A percentile compares a stretch with the other conserved stretches of the same genome.
These are phyloP conservation scores for Drosophila melanogaster DNA, from an alignment of 1,140 invertebrate genomes.

Conservation along the genomic window Release_6_plus_ISO1_MT NC_004354.4:19084001-19084500, in stretches of 20 bases:
- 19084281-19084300: no score
- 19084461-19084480: constrained; percentile 26
- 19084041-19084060: no score
- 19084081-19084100: not conserved
- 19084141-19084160: no score
- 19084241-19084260: no score
- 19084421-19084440: constrained; percentile 25
- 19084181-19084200: no score
- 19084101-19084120: not conserved
- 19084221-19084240: no score
- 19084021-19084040: not conserved
- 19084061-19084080: no score
- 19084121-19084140: not conserved
- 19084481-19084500: constrained; percentile 55
- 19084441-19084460: constrained; percentile 17
- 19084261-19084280: no score
- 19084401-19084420: constrained; percentile 20
- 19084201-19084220: no score
- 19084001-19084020: not conserved
- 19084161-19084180: no score
- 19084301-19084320: no score
- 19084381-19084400: not conserved
- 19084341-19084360: not conserved
- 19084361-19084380: constrained; percentile 1
- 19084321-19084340: not conserved